Percentiles rank a stretch among this genome's conserved stretches.
phyloP scores from a whole-genome alignment of 1,140 invertebrate genomes.

The Himalopsyche phryganea region DNA sequence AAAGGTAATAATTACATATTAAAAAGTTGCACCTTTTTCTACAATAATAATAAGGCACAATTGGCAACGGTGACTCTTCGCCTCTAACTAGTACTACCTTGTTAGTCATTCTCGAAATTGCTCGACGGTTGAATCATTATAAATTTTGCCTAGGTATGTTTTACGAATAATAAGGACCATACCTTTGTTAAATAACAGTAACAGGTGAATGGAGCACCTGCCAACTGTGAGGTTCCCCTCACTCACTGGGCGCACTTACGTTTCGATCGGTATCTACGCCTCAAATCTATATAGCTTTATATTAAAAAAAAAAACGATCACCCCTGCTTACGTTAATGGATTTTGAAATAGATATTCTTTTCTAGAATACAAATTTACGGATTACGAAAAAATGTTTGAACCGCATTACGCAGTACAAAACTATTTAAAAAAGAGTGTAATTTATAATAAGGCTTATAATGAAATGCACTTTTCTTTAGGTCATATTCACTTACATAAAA shows the following conservation, averaged over 20 bases:
- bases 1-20: too few relatives aligned
- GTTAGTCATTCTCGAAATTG: too few relatives aligned
- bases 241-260: constrained; percentile 25
- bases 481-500: too few relatives aligned
- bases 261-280: background rate
- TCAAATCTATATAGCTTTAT: background rate
- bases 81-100: too few relatives aligned
- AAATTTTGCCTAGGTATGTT: background rate
- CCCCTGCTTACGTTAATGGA: background rate
- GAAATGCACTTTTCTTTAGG: too few relatives aligned
- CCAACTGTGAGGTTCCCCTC: constrained; percentile 7
- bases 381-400: background rate
- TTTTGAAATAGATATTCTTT: background rate
- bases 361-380: background rate
- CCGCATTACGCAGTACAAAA: too few relatives aligned
- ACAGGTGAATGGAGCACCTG: constrained; percentile 34
- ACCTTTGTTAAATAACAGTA: constrained; percentile 13
- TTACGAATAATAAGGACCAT: background rate
- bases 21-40: background rate
- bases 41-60: too few relatives aligned
- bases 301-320: background rate
- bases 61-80: too few relatives aligned
- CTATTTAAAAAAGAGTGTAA: too few relatives aligned
- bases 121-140: background rate
- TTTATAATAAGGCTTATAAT: too few relatives aligned